A percentile compares a stretch with the other conserved stretches of the same genome.
phyloP scores from a whole-genome alignment of 2,797 vertebrate species.

The Rhinichthys osculus region DNA sequence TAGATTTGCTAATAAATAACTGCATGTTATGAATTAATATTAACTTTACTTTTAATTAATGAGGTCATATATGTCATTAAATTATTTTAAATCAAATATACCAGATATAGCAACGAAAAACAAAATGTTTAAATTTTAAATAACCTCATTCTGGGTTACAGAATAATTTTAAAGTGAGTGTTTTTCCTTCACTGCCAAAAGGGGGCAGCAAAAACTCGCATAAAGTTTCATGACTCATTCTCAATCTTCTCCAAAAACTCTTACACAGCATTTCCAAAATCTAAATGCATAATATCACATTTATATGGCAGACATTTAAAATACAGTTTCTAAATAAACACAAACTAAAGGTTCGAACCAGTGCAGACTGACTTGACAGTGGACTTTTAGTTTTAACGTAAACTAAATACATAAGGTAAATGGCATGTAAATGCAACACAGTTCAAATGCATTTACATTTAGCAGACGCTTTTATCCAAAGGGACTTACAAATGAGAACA shows the following conservation, averaged over 20 bases:
- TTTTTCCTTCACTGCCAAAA: background rate
- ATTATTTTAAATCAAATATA: background rate
- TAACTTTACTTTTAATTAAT: background rate
- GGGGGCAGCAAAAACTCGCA: constrained; percentile 14
- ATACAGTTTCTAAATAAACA: background rate
- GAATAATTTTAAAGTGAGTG: background rate
- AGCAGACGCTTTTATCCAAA: too few species aligned
- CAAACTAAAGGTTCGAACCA: background rate
- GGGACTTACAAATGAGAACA: too few species aligned
- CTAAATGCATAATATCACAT: background rate
- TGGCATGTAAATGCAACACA: background rate
- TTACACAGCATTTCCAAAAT: background rate
- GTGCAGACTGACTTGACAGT: background rate
- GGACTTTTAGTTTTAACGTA: background rate
- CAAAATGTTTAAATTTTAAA: background rate
- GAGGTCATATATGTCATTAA: background rate
- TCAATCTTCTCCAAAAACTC: background rate
- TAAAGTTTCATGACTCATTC: too few species aligned
- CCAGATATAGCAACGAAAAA: background rate
- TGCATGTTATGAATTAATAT: background rate
- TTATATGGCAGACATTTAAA: background rate
- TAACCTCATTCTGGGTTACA: background rate
- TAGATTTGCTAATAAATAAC: background rate
- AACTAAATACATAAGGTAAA: background rate
- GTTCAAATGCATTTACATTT: background rate